A percentile compares a stretch with the other conserved stretches of the same genome.
phyloP scores from a whole-genome alignment of 2,113 vertebrate genomes.

The Gavia stellata region DNA sequence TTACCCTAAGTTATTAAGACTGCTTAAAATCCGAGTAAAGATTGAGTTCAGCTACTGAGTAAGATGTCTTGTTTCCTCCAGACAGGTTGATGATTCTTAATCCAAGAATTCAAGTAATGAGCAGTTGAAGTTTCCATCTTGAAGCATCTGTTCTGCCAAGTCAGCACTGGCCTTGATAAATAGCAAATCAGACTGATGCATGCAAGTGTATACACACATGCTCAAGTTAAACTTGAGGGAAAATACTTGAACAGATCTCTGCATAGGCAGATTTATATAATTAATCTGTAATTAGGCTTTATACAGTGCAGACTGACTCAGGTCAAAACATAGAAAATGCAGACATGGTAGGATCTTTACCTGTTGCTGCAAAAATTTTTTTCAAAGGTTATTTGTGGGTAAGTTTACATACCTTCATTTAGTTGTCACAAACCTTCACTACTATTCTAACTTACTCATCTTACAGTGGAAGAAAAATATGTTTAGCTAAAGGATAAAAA shows the following conservation, averaged over 20 bases:
- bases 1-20: background rate
- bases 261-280: conserved; percentile 54
- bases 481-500: conserved; percentile 48
- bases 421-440: conserved; percentile 2
- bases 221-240: conserved; percentile 44
- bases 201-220: conserved; percentile 42
- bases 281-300: conserved; percentile 58
- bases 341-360: conserved; percentile 50
- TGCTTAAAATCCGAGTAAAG: background rate
- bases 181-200: conserved; percentile 60
- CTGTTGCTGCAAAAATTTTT: conserved; percentile 16
- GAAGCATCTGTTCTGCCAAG: conserved; percentile 61
- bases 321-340: conserved; percentile 45
- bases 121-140: conserved; percentile 59
- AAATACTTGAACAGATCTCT: conserved; percentile 40
- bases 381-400: conserved; percentile 33
- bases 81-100: conserved; percentile 60
- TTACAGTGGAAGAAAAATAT: background rate
- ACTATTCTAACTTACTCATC: background rate
- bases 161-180: conserved; percentile 65
- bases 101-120: conserved; percentile 62
- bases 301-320: conserved; percentile 22
- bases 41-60: conserved; percentile 4
- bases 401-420: conserved; percentile 27
- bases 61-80: conserved; percentile 46